These are phyloP conservation scores for Pseudoatta argentina DNA, from an alignment of 1,140 invertebrate species.

Conservation along the genomic window DNA sequence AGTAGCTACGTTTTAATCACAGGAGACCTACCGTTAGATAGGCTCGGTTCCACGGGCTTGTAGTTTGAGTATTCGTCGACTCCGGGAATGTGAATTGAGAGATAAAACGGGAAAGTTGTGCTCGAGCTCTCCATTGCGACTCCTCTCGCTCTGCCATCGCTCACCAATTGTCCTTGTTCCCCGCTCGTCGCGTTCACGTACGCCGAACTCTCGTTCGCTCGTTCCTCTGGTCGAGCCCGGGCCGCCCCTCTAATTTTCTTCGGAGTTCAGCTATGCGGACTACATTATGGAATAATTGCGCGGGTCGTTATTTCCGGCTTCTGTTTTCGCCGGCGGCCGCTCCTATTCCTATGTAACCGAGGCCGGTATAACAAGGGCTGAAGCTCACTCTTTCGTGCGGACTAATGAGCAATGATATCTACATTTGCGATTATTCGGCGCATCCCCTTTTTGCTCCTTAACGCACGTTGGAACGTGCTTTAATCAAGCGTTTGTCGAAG, in stretches of 20 bases:
- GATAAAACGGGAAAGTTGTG: conserved; percentile 83
- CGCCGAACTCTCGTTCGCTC: conserved; percentile 73
- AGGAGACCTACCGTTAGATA: conserved; percentile 79
- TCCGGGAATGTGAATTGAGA: conserved; percentile 83
- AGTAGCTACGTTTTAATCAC: conserved; percentile 83
- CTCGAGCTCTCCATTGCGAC: conserved; percentile 59
- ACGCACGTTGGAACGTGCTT: conserved; percentile 53
- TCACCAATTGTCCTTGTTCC: conserved; percentile 61
- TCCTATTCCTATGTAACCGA: conserved; percentile 67
- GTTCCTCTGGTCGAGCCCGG: conserved; percentile 54
- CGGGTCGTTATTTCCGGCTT: conserved; percentile 80
- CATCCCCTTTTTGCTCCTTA: conserved; percentile 53
- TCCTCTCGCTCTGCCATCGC: conserved; percentile 57
- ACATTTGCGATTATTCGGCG: conserved; percentile 62
- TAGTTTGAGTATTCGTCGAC: conserved; percentile 83
- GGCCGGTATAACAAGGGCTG: conserved; percentile 62
- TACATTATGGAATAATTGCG: conserved; percentile 84
- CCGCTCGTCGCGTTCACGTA: conserved; percentile 59
- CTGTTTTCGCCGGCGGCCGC: conserved; percentile 76
- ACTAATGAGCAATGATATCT: conserved; percentile 64
- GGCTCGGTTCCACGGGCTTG: conserved; percentile 78
- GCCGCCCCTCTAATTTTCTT: conserved; percentile 81
- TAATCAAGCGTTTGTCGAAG: conserved; percentile 59
- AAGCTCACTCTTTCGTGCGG: conserved; percentile 53
- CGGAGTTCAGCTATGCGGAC: conserved; percentile 81